Base-by-base conservation (phyloP, 30 jellyfish, hydroid and myxozoan genomes). In the Hydractinia symbiolongicarpus region DNA sequence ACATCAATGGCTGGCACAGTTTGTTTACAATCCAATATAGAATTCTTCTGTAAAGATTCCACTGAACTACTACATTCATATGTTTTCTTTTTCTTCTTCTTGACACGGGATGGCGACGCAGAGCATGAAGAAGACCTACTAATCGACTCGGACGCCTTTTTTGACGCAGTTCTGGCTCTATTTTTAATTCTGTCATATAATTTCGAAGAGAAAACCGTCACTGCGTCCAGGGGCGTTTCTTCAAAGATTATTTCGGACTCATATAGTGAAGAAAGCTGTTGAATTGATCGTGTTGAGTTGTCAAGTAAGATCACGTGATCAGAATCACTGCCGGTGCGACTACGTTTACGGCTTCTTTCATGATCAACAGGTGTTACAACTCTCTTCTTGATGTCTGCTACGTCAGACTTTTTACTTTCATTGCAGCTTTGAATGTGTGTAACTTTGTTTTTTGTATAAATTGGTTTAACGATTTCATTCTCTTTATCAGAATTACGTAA, bases 301-400 rank as follows among this genome's bases (percentile, higher is more conserved):
- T 30, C 44, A 30, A 30, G 44, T 30, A 30, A 30, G 44, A 30
- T 30, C 44, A 30, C 44, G 44, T 30, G 44, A 13, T 64, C 74
- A 51, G 52, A n/a, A n/a, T 64, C 40, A 64, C 74, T 64, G 40
- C 74, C 40, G 19, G 74, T 64, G 40, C 74, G 74, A 13, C 74
- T 64, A 64, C 74, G 74, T 64, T 64, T 64, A 64, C 69, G 69
- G 19, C 69, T 11, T 11, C 74, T 44, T 51, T 64, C 17, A 51
- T 64, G 19, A n/a, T 64, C 74, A 13, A 64, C 52, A 64, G 74
- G 74, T 51, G 74, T 64, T n/a, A 64, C 74, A 6, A 51, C 52
- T n/a, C 74, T 44, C 40, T 64, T 64, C 74, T 64, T 64, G 8
- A 64, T 51, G 17, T 16, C 19, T 2, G 17, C 19, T 58, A n/a